Conservation (phyloP, 2,113 vertebrate species). For the Forbesichthys papilliferus region DNA sequence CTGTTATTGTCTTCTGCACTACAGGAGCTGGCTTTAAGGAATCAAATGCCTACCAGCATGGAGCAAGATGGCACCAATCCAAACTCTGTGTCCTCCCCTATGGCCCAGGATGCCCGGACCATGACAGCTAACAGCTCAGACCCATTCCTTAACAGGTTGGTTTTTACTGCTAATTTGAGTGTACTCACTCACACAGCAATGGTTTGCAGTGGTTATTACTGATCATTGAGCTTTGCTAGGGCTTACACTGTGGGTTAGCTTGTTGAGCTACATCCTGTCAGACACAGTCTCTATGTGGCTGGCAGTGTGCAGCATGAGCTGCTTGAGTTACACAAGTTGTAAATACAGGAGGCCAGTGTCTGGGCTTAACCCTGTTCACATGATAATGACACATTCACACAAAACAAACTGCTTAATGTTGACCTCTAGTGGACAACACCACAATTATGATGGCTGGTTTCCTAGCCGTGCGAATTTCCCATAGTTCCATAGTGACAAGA, state of each 20-base stretch:
- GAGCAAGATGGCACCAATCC: constrained; percentile 90
- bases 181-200: not conserved
- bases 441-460: too few species aligned
- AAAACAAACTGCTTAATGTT: constrained; percentile 31
- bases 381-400: constrained; percentile 60
- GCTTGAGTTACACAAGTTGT: constrained; percentile 47
- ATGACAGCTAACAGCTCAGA: constrained; percentile 99
- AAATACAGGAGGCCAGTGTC: constrained; percentile 50
- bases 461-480: too few species aligned
- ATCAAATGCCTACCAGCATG: constrained; percentile 91
- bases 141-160: constrained; percentile 98
- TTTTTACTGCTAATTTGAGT: not conserved
- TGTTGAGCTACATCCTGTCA: constrained; percentile 2
- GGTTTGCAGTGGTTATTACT: not conserved
- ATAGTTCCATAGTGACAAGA: constrained; percentile 14
- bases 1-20: constrained; percentile 28
- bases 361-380: constrained; percentile 61
- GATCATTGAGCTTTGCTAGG: not conserved
- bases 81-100: constrained; percentile 92
- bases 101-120: constrained; percentile 94
- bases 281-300: constrained; percentile 9
- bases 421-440: constrained; percentile 56
- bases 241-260: constrained; percentile 17
- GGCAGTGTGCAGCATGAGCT: constrained; percentile 21
- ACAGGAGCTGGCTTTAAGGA: constrained; percentile 94